Conservation (phyloP, 2,888 invertebrate species). For the Onchidella celtica region DNA sequence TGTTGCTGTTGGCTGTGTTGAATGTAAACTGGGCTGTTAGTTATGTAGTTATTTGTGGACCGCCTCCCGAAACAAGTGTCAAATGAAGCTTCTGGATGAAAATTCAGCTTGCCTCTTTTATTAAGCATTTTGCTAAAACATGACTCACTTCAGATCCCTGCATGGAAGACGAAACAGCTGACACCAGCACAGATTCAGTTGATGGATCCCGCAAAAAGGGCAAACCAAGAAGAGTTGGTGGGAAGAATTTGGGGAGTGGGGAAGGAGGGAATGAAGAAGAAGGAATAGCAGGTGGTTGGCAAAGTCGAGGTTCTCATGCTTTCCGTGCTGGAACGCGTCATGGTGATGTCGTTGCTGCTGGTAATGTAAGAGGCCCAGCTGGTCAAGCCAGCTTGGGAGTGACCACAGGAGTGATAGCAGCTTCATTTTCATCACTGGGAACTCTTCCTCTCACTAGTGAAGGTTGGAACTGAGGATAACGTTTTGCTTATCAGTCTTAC, state of each 20-base stretch:
- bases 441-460: constrained; percentile 14
- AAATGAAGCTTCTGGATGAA: no score
- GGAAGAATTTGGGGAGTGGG: neutral
- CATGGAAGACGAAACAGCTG: no score
- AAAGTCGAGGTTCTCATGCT: neutral
- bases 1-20: no score
- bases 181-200: neutral
- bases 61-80: no score
- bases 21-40: no score
- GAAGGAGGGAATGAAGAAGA: neutral
- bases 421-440: constrained; percentile 22
- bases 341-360: no score
- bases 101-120: no score
- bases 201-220: neutral
- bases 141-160: no score
- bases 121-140: no score
- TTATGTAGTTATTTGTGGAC: no score
- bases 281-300: neutral
- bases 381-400: constrained; percentile 1
- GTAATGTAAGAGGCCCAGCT: no score
- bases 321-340: no score
- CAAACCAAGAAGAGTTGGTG: neutral
- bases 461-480: constrained; percentile 46
- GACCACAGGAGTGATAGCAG: neutral
- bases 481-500: constrained; percentile 11